These are phyloP conservation scores for Falco punctatus DNA, from an alignment of 2,113 vertebrate genomes.

Conservation along the genomic window DNA sequence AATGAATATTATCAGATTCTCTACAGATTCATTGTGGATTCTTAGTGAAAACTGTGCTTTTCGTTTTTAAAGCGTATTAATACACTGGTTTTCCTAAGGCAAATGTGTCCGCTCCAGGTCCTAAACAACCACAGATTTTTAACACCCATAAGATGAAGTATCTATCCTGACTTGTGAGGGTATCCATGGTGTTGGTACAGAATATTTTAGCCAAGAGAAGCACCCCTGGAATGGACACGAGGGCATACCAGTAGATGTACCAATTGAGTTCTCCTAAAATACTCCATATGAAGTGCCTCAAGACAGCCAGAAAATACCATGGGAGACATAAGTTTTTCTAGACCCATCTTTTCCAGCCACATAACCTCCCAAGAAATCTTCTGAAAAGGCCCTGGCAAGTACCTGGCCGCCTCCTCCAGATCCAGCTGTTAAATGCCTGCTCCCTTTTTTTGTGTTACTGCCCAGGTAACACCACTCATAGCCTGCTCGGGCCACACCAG, in stretches of 20 bases:
- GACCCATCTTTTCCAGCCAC: neutral
- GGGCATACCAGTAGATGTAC: neutral
- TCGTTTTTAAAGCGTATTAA: neutral
- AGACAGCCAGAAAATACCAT: neutral
- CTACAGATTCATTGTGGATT: neutral
- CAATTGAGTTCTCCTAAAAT: neutral
- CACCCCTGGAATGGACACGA: neutral
- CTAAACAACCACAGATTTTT: neutral
- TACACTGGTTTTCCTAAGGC: neutral
- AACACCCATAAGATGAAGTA: neutral
- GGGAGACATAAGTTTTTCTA: neutral
- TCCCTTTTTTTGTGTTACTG: neutral
- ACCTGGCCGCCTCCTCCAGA: neutral
- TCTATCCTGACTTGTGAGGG: neutral
- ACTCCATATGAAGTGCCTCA: neutral
- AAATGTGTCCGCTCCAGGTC: neutral
- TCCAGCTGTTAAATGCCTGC: neutral
- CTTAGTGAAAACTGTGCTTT: neutral
- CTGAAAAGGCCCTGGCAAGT: neutral
- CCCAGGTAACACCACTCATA: rapidly evolving
- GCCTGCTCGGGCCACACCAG: neutral
- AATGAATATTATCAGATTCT: neutral
- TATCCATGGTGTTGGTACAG: neutral
- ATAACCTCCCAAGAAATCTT: neutral
- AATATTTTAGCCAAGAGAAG: neutral